Evolutionary conservation across 1,140 invertebrate species (phyloP), one percentile per base, ranked within the genome.

Genomic region (Spodoptera litura): DNA sequence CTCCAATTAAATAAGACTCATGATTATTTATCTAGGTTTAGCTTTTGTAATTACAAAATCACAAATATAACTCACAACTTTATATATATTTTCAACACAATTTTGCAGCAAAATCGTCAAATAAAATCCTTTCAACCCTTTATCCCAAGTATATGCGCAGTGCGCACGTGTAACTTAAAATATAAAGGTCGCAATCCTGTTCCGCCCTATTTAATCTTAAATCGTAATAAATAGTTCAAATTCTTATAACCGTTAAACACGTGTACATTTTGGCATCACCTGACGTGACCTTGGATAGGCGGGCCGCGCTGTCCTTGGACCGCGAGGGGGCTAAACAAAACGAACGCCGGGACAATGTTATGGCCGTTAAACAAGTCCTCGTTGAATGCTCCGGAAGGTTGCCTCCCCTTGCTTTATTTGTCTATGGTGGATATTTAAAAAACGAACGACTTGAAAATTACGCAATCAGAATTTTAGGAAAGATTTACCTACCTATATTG

Each of bases 301-400:
- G 72, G 59, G 27, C 62, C 58, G 77, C 62, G 62, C 51, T 84
- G 86, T 83, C 86, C 86, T 88, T 88, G 83, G 79, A 75, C 49
- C 79, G 55, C 61, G 78, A 79, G 31, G 76, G 83, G 79, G 79
- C 78, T 72, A 49, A 75, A 83, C 81, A 83, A 79, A 82, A 78
- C 49, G 62, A 61, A 64, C 78, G 70, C 8, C 11, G 52, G 61
- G 61, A 81, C 80, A 81, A 85, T 85, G 81, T 74, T 64, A 75
- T 62, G 78, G 83, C 86, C 86, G 87, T 88, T 88, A 88, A 86
- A 88, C 87, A 79, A 62, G 83, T 86, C 85, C 56, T 84, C 35
- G 78, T n/a, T 77, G 74, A 89, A 89, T 85, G 79, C 72, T 81
- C 82, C 87, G 87, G 86, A 89, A 89, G 79, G 83, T 66, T 66